These are phyloP conservation scores for Drosophila multiciliata DNA, from an alignment of 2,888 invertebrate genomes.

Conservation along the genomic window DNA sequence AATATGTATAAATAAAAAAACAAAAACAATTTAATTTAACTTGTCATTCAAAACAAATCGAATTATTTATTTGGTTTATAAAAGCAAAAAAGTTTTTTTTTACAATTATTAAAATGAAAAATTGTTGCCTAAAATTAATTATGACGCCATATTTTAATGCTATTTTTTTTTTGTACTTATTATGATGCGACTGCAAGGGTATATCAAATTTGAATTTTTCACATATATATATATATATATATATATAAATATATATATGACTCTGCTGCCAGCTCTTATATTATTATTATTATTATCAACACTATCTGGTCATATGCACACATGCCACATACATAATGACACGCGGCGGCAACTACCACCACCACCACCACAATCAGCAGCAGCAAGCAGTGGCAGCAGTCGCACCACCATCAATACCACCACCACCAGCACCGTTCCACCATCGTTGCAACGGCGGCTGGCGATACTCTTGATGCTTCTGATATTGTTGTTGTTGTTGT, in stretches of 20 bases:
- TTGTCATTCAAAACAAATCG: background rate
- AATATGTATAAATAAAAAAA: background rate
- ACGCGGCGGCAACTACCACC: conserved; percentile 54
- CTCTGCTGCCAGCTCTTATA: conserved; percentile 5
- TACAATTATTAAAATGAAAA: background rate
- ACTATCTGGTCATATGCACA: conserved; percentile 25
- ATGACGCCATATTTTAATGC: background rate
- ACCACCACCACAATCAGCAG: conserved; percentile 30
- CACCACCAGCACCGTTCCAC: conserved; percentile 5
- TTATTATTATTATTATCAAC: conserved; percentile 39
- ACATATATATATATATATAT: background rate
- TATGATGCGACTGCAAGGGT: background rate
- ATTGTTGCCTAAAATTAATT: background rate
- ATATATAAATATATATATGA: background rate
- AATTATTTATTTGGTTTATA: background rate
- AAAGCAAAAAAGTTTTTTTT: background rate
- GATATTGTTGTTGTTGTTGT: conserved; percentile 24
- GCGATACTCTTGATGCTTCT: conserved; percentile 22
- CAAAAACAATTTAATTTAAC: too few species aligned
- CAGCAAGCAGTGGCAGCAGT: conserved; percentile 9
- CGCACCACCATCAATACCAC: conserved; percentile 16
- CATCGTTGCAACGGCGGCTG: conserved; percentile 6
- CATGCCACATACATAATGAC: conserved; percentile 46
- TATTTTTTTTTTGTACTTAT: background rate
- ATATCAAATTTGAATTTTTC: background rate